A percentile compares a stretch with the other conserved stretches of the same genome.
Conservation (phyloP, 1,140 invertebrate species). For the Dendroctonus ponderosae region DNA sequence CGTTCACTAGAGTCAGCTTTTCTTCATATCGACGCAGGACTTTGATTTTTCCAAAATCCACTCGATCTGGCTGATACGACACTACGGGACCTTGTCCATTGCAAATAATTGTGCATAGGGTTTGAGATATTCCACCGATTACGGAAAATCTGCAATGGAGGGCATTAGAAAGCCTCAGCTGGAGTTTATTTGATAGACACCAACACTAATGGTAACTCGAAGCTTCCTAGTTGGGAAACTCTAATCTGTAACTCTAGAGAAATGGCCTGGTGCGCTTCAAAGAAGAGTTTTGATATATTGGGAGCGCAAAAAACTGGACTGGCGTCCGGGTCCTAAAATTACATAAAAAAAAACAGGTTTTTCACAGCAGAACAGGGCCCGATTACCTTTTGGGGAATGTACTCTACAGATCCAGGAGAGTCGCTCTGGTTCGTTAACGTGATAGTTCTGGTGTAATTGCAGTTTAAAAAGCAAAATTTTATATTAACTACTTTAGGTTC, state of each 20-base stretch:
- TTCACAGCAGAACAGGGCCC: too few species aligned
- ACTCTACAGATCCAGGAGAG: slow-evolving; percentile 10
- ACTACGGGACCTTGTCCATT: slow-evolving; percentile 53
- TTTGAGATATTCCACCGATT: slow-evolving; percentile 25
- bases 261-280: not conserved
- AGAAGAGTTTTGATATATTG: slow-evolving; percentile 2
- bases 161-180: too few species aligned
- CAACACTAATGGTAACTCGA: slow-evolving; percentile 7
- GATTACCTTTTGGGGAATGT: not conserved
- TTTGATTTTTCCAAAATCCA: slow-evolving; percentile 49
- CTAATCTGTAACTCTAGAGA: slow-evolving; percentile 1
- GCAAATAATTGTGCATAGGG: slow-evolving; percentile 46
- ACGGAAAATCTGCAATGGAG: slow-evolving; percentile 35
- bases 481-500: slow-evolving; percentile 37
- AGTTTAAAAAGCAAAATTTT: slow-evolving; percentile 44
- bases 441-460: slow-evolving; percentile 34
- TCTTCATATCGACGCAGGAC: slow-evolving; percentile 44
- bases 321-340: not conserved
- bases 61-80: slow-evolving; percentile 42
- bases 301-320: slow-evolving; percentile 3
- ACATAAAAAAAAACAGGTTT: too few species aligned
- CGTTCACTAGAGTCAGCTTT: slow-evolving; percentile 49
- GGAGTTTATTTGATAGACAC: too few species aligned
- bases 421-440: slow-evolving; percentile 4
- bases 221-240: slow-evolving; percentile 1